phyloP scores from a whole-genome alignment of 2,797 vertebrate species.

The Cuniculus paca region DNA sequence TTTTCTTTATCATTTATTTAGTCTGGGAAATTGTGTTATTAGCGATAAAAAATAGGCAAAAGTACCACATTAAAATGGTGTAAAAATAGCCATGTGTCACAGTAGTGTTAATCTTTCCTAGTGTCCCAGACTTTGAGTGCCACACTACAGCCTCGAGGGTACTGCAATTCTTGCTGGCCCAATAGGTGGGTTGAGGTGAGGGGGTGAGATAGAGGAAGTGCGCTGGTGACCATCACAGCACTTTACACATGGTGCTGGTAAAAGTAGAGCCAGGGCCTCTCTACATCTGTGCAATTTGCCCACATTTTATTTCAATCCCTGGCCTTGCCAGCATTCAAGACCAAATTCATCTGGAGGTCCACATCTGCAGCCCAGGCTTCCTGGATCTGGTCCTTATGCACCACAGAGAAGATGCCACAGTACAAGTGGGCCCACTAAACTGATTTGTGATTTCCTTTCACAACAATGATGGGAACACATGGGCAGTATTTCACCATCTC shows the following conservation, averaged over 20 bases:
- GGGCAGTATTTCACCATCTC: constrained; percentile 95
- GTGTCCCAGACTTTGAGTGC: constrained; percentile 77
- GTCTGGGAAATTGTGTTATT: neutral
- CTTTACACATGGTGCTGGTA: constrained; percentile 96
- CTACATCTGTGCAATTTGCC: constrained; percentile 92
- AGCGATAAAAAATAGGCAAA: neutral
- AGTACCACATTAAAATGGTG: neutral
- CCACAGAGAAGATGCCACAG: constrained; percentile 93
- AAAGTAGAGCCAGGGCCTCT: constrained; percentile 95
- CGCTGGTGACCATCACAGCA: constrained; percentile 88
- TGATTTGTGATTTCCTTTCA: constrained; percentile 93
- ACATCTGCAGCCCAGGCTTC: constrained; percentile 96
- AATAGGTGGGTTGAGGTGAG: constrained; percentile 60
- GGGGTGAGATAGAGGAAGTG: neutral
- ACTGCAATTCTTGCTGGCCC: constrained; percentile 80
- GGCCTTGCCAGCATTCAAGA: constrained; percentile 94
- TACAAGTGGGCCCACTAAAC: constrained; percentile 95
- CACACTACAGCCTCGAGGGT: constrained; percentile 69
- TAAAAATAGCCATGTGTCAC: neutral
- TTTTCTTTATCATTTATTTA: neutral
- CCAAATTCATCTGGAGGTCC: constrained; percentile 93
- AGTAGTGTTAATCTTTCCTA: constrained; percentile 78
- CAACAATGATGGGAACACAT: constrained; percentile 93
- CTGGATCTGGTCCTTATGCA: constrained; percentile 91
- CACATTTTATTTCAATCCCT: constrained; percentile 91